A percentile compares a stretch with the other conserved stretches of the same genome.
Evolutionary conservation across 2,888 invertebrate genomes (phyloP).

Genomic region (Adelphocoris suturalis): DNA sequence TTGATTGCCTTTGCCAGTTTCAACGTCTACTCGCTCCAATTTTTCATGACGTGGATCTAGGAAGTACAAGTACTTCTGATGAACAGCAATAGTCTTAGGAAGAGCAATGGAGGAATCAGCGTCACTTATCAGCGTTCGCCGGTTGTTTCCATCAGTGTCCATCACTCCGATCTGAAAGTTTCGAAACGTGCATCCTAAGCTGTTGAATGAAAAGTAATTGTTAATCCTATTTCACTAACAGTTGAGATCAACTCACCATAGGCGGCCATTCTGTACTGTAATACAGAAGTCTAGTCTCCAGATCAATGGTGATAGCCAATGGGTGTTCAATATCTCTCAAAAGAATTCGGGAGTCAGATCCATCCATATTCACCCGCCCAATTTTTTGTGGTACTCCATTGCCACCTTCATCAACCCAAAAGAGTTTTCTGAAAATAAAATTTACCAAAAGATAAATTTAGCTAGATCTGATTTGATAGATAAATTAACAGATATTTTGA

Average conservation of each 20-base stretch:
- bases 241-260: slow-evolving; percentile 80
- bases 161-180: slow-evolving; percentile 81
- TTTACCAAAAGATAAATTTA: slow-evolving; percentile 12
- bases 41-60: slow-evolving; percentile 94
- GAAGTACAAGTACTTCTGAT: slow-evolving; percentile 90
- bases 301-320: slow-evolving; percentile 91
- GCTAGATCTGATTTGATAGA: slow-evolving; percentile 35
- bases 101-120: slow-evolving; percentile 81
- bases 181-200: background rate
- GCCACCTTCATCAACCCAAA: slow-evolving; percentile 98
- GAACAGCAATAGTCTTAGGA: slow-evolving; percentile 90
- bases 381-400: slow-evolving; percentile 93
- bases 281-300: slow-evolving; percentile 90
- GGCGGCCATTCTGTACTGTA: slow-evolving; percentile 91
- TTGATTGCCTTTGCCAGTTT: slow-evolving; percentile 88
- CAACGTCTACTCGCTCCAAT: slow-evolving; percentile 90
- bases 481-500: background rate
- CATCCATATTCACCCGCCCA: slow-evolving; percentile 95
- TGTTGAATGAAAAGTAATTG: background rate
- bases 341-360: slow-evolving; percentile 87
- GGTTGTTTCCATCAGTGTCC: slow-evolving; percentile 86
- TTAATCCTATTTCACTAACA: background rate
- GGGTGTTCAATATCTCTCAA: slow-evolving; percentile 85
- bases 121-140: slow-evolving; percentile 83
- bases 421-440: slow-evolving; percentile 84